Evolutionary conservation across 1,140 invertebrate genomes (phyloP).

Genomic region (Sitodiplosis mosellana): DNA sequence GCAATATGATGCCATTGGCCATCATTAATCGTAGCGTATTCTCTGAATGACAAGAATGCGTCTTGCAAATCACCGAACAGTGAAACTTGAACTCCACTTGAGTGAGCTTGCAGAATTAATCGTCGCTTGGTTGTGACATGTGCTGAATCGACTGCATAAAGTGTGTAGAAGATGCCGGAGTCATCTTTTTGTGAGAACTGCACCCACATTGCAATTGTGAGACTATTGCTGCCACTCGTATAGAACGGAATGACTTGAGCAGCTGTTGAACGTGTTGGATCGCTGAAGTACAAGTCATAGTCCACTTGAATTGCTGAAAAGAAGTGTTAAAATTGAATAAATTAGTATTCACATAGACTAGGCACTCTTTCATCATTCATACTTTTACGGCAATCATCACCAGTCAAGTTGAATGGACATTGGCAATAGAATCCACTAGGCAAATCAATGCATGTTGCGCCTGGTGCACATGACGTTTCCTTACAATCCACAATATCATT

Average conservation of each 20-base stretch:
- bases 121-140: conserved; percentile 61
- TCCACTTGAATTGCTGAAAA: conserved; percentile 78
- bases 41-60: conserved; percentile 75
- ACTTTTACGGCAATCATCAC: conserved; percentile 90
- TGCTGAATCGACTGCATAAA: conserved; percentile 69
- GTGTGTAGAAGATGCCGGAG: conserved; percentile 80
- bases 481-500: conserved; percentile 84
- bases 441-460: conserved; percentile 84
- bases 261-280: conserved; percentile 70
- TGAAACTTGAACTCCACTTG: conserved; percentile 73
- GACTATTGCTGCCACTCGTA: conserved; percentile 48
- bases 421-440: conserved; percentile 86
- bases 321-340: conserved; percentile 7
- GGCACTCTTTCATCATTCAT: conserved; percentile 25
- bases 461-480: conserved; percentile 84
- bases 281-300: conserved; percentile 88
- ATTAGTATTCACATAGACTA: neutral
- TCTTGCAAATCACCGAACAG: conserved; percentile 75
- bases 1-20: conserved; percentile 95
- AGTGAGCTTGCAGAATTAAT: conserved; percentile 72
- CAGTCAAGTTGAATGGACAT: conserved; percentile 90
- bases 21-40: conserved; percentile 86
- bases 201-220: conserved; percentile 90
- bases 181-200: conserved; percentile 81
- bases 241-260: conserved; percentile 80